A percentile compares a stretch with the other conserved stretches of the same genome.
phyloP scores from a whole-genome alignment of 2,113 vertebrate genomes.

The Mellivora capensis region DNA sequence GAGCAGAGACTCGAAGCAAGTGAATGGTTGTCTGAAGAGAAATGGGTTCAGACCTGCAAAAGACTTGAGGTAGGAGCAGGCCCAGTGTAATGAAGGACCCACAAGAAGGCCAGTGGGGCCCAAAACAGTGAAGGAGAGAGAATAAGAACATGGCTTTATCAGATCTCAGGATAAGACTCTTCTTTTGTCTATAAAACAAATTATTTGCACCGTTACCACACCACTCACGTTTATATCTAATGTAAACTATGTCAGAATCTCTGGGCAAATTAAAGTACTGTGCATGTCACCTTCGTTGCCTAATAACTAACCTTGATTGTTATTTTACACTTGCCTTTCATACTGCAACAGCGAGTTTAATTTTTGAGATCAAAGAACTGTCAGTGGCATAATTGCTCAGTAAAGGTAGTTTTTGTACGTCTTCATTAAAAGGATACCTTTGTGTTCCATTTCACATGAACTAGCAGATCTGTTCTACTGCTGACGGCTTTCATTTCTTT shows the following conservation, averaged over 20 bases:
- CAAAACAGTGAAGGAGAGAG: neutral
- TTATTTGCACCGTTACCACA: neutral
- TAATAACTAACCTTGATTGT: conserved; percentile 41
- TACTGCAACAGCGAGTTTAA: conserved; percentile 43
- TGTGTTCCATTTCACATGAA: conserved; percentile 27
- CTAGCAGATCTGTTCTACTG: neutral
- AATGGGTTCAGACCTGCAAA: neutral
- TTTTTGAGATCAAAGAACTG: conserved; percentile 67
- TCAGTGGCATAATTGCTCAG: conserved; percentile 56
- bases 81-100: accelerated
- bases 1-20: neutral
- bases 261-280: conserved; percentile 9
- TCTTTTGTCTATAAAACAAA: neutral
- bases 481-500: conserved; percentile 22
- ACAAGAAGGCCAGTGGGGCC: neutral
- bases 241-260: conserved; percentile 10
- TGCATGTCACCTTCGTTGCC: conserved; percentile 23
- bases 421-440: conserved; percentile 12
- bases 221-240: neutral
- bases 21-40: neutral
- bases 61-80: neutral
- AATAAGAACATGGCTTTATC: neutral
- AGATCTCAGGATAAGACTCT: neutral
- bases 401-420: conserved; percentile 54
- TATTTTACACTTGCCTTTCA: conserved; percentile 44